Evolutionary conservation across 1,140 invertebrate genomes (phyloP).

Genomic region (Amyelois transitella): DNA sequence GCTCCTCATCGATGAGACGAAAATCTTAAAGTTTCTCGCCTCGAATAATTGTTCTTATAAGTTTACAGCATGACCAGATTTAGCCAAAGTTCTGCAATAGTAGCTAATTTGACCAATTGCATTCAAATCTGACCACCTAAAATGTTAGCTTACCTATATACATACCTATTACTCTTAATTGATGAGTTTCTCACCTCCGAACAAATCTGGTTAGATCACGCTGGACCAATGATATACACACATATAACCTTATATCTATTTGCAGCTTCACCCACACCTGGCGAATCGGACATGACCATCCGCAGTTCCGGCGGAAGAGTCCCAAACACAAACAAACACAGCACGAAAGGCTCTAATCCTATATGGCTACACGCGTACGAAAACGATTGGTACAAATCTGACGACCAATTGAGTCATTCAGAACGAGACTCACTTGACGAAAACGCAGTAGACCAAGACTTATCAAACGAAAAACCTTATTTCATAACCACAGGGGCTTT

Average conservation of each 20-base stretch:
- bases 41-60: no score
- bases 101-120: no score
- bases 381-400: slow-evolving; percentile 95
- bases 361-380: slow-evolving; percentile 96
- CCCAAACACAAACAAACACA: slow-evolving; percentile 96
- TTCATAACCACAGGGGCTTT: slow-evolving; percentile 71
- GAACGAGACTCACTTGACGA: slow-evolving; percentile 91
- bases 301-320: slow-evolving; percentile 82
- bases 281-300: slow-evolving; percentile 84
- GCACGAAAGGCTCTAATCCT: slow-evolving; percentile 94
- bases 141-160: no score
- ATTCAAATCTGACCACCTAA: no score
- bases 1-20: no score
- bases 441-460: slow-evolving; percentile 83
- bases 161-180: no score
- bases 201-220: no score
- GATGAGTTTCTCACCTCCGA: no score
- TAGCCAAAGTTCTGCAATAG: no score
- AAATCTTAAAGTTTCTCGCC: no score
- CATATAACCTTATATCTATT: slow-evolving; percentile 9
- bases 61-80: no score
- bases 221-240: no score
- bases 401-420: slow-evolving; percentile 80
- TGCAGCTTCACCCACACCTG: slow-evolving; percentile 64
- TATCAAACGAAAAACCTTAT: slow-evolving; percentile 74